Percentiles rank a stretch among this genome's conserved stretches.
These are phyloP conservation scores for Erinaceus europaeus DNA, from an alignment of 2,113 vertebrate genomes.

Conservation along the genomic window DNA sequence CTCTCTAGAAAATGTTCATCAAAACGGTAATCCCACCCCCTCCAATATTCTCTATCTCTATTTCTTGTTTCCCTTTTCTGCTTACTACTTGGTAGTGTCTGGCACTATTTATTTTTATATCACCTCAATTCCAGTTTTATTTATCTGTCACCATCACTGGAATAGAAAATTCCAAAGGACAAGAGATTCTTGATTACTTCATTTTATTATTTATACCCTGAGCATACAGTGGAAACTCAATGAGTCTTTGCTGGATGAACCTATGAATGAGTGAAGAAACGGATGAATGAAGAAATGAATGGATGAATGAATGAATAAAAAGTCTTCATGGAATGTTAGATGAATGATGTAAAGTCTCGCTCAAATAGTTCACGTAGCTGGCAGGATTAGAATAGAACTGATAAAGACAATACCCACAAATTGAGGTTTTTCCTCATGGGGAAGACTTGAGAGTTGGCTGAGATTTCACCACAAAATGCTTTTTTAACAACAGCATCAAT, in stretches of 20 bases:
- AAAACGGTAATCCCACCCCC: no score
- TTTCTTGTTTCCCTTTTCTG: background rate
- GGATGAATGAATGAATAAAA: slow-evolving; percentile 11
- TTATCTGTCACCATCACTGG: background rate
- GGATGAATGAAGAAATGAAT: background rate
- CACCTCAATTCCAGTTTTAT: no score
- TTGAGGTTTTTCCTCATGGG: background rate
- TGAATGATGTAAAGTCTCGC: background rate
- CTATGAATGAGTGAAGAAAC: background rate
- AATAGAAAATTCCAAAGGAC: background rate
- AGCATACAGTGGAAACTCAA: background rate
- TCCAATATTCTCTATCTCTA: background rate
- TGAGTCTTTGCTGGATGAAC: background rate
- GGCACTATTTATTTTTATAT: background rate
- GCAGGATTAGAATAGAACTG: background rate
- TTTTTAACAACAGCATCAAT: slow-evolving; percentile 49
- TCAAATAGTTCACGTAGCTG: background rate
- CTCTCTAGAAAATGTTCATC: no score
- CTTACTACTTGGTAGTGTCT: background rate
- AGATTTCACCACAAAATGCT: background rate
- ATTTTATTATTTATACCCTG: background rate
- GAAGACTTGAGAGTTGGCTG: background rate
- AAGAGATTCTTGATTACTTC: background rate
- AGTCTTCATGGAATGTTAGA: background rate
- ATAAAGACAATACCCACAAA: background rate